Conservation (phyloP, 2,113 vertebrate species). For the Merops nubicus region DNA sequence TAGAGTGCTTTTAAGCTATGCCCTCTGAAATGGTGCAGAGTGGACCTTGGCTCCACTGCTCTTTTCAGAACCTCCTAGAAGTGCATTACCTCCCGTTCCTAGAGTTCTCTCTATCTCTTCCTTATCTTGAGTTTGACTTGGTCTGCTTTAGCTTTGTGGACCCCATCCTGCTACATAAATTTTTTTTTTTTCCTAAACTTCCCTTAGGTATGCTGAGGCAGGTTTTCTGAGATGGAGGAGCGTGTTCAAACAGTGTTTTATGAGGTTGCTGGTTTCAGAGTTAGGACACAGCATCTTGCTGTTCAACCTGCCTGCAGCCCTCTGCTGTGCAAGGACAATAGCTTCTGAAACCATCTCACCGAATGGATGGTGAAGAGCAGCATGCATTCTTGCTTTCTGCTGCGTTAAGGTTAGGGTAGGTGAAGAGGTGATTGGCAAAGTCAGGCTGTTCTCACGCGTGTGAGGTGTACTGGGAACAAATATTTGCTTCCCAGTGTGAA, state of each 20-base stretch:
- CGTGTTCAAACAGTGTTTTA: not conserved
- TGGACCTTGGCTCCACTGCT: not conserved
- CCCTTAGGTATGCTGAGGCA: not conserved
- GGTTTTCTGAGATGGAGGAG: not conserved
- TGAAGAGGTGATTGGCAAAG: not conserved
- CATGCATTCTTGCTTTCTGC: not conserved
- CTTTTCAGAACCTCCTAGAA: not conserved
- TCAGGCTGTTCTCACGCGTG: not conserved
- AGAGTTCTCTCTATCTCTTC: not conserved
- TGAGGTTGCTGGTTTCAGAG: not conserved
- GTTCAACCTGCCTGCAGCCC: not conserved
- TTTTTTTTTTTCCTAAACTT: not conserved
- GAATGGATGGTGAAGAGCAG: not conserved
- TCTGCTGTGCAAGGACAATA: not conserved
- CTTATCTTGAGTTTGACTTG: not conserved
- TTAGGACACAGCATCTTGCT: not conserved
- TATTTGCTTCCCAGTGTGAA: not conserved
- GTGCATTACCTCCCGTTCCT: fast-evolving
- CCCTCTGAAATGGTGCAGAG: not conserved
- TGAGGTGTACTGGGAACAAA: not conserved
- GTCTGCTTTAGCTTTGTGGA: not conserved
- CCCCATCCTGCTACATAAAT: not conserved
- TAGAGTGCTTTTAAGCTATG: not conserved
- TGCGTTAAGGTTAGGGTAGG: not conserved
- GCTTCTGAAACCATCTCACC: not conserved